A percentile compares a stretch with the other conserved stretches of the same genome.
Conservation (phyloP, 1,140 invertebrate genomes). For the Diachasmimorpha longicaudata region DNA sequence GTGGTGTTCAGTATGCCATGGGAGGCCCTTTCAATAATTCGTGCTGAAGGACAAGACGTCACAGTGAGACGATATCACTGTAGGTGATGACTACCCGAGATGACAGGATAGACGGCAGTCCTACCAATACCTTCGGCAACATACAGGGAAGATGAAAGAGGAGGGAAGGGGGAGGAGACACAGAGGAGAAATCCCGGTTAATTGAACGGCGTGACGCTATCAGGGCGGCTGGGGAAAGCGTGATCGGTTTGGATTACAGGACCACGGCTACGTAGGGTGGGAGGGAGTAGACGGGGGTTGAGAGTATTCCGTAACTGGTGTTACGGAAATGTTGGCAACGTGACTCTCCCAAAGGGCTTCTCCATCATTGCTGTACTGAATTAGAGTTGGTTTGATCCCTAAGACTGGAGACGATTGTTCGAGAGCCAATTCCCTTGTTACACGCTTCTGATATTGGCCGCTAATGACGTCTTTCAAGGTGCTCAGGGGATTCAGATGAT, state of each 20-base stretch:
- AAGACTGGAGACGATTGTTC: neutral
- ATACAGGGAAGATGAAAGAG: neutral
- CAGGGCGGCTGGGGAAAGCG: conserved; percentile 5
- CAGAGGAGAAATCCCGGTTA: conserved; percentile 14
- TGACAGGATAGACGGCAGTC: neutral
- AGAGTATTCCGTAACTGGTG: neutral
- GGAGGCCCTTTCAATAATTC: neutral
- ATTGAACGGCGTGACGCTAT: conserved; percentile 20
- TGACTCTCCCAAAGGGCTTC: conserved; percentile 13
- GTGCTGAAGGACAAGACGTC: neutral
- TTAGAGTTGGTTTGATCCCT: neutral
- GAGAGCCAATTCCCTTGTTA: neutral
- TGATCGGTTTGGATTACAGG: conserved; percentile 22
- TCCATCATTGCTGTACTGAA: neutral
- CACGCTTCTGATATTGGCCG: neutral
- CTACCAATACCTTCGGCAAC: neutral
- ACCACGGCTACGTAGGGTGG: neutral
- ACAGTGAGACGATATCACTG: neutral
- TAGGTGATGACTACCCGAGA: neutral
- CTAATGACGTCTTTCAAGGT: neutral
- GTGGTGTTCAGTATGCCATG: neutral
- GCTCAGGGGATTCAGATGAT: neutral
- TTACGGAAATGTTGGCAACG: neutral
- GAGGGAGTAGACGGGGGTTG: neutral
- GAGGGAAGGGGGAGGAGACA: neutral